Conservation (phyloP, 2,797 vertebrate species). For the Chanos chanos region DNA sequence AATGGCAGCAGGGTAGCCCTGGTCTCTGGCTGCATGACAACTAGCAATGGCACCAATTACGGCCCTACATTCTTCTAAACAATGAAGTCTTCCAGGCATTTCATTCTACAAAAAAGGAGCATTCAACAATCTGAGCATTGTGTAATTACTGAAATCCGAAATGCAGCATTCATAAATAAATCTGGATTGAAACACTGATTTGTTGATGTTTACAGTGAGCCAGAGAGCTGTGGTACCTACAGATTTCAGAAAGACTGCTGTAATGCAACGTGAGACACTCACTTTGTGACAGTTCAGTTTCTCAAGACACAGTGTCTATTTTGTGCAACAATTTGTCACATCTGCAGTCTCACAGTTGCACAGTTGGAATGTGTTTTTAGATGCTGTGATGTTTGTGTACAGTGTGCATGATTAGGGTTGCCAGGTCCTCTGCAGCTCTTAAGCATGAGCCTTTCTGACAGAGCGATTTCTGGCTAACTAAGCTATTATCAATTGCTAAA, state of each 20-base stretch:
- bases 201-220: no score
- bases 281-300: neutral
- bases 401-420: conserved; percentile 31
- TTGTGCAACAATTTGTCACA: conserved; percentile 9
- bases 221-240: conserved; percentile 60
- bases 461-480: no score
- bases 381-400: conserved; percentile 17
- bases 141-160: no score
- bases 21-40: conserved; percentile 47
- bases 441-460: neutral
- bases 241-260: conserved; percentile 32
- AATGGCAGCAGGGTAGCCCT: conserved; percentile 67
- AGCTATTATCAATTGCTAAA: no score
- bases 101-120: no score
- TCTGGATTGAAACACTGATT: no score
- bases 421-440: conserved; percentile 38
- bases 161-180: no score
- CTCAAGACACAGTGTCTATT: conserved; percentile 21
- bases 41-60: no score
- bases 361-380: conserved; percentile 32
- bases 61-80: no score
- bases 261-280: conserved; percentile 51
- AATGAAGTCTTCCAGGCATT: no score
- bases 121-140: no score
- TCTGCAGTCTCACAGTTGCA: conserved; percentile 46